Conservation (phyloP, 2,113 vertebrate genomes). For the Leucosticte australis region DNA sequence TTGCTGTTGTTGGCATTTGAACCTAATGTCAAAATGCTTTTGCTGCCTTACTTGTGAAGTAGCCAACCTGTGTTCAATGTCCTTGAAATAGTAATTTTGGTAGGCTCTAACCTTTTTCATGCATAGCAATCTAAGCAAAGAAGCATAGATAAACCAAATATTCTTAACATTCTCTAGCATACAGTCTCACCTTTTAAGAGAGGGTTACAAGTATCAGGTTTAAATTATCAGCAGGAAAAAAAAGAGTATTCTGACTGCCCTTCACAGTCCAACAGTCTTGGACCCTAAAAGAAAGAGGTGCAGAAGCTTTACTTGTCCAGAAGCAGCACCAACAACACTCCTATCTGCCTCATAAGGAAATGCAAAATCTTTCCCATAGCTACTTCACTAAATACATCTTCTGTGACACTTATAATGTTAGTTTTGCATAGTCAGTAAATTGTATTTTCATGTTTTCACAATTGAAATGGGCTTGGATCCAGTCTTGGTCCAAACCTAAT, state of each 20-base stretch:
- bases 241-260: not conserved
- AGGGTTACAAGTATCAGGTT: not conserved
- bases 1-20: slow-evolving; percentile 36
- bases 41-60: slow-evolving; percentile 34
- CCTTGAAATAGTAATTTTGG: slow-evolving; percentile 19
- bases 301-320: not conserved
- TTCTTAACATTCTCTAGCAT: not conserved
- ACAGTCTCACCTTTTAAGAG: not conserved
- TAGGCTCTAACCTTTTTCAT: not conserved
- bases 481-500: not conserved
- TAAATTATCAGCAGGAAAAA: not conserved
- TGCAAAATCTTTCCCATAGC: not conserved
- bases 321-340: not conserved
- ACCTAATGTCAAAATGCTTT: slow-evolving; percentile 41
- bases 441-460: not conserved
- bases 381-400: not conserved
- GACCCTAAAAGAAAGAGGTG: not conserved
- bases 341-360: not conserved
- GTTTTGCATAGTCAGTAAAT: not conserved
- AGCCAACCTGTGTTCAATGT: slow-evolving; percentile 18
- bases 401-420: not conserved
- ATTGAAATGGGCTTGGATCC: not conserved
- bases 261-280: not conserved
- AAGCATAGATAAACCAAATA: not conserved
- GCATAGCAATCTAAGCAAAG: not conserved